Conservation (phyloP, 2,113 vertebrate species). For the Prinia subflava region DNA sequence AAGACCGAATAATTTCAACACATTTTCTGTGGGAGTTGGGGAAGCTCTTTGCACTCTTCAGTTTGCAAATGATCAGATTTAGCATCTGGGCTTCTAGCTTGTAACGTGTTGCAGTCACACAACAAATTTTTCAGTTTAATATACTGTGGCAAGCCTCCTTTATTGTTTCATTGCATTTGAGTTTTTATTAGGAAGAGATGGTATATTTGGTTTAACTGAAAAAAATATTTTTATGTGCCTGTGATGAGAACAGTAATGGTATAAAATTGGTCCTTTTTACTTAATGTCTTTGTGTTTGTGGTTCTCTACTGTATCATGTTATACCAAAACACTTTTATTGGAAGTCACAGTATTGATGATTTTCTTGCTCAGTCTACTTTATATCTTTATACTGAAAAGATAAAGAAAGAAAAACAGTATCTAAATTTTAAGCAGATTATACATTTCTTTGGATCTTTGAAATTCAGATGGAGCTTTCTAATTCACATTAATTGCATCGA, state of each 20-base stretch:
- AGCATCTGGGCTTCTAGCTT: background rate
- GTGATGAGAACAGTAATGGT: background rate
- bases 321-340: background rate
- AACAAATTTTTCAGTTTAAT: background rate
- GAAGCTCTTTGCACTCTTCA: background rate
- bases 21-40: background rate
- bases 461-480: constrained; percentile 10
- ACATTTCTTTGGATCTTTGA: background rate
- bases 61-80: background rate
- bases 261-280: background rate
- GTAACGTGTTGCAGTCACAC: background rate
- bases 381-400: background rate
- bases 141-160: background rate
- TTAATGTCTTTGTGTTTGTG: background rate
- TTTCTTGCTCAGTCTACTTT: background rate
- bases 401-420: background rate
- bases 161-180: background rate
- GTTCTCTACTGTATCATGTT: background rate
- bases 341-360: background rate
- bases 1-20: background rate
- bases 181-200: background rate
- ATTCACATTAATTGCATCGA: constrained; percentile 42
- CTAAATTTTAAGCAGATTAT: constrained; percentile 35
- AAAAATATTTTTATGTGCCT: background rate
- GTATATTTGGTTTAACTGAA: background rate